Evolutionary conservation across 2,888 invertebrate species (phyloP).

Genomic region (Andrena trimmerana): DNA sequence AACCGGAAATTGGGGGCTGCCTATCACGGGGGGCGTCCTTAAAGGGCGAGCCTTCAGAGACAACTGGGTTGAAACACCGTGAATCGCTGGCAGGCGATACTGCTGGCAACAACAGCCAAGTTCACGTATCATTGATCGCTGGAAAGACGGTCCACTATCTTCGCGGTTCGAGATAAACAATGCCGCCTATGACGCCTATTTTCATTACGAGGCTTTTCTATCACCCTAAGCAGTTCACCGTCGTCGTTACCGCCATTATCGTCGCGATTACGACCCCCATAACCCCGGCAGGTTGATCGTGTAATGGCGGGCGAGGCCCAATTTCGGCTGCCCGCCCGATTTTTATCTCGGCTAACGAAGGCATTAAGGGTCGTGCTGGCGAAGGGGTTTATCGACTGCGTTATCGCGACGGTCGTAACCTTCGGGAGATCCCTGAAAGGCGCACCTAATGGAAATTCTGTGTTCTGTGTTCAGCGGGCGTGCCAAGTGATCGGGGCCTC

Average conservation of each 20-base stretch:
- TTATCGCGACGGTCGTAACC: constrained; percentile 30
- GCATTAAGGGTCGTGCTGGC: constrained; percentile 1
- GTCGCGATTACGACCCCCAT: constrained; percentile 12
- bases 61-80: background rate
- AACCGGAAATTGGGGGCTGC: constrained; percentile 65
- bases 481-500: constrained; percentile 12
- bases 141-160: background rate
- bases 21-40: constrained; percentile 34
- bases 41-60: constrained; percentile 9
- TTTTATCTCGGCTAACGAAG: constrained; percentile 31
- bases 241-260: constrained; percentile 32
- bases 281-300: constrained; percentile 10
- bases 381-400: constrained; percentile 22
- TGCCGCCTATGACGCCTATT: background rate
- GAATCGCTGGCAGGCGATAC: constrained; percentile 4
- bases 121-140: background rate
- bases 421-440: background rate
- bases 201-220: background rate
- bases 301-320: background rate
- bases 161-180: background rate
- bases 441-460: constrained; percentile 29
- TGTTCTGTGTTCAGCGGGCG: constrained; percentile 27
- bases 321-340: background rate
- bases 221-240: constrained; percentile 27
- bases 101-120: background rate